Conservation (phyloP, 2,888 invertebrate genomes). For the Habrosyne pyritoides region DNA sequence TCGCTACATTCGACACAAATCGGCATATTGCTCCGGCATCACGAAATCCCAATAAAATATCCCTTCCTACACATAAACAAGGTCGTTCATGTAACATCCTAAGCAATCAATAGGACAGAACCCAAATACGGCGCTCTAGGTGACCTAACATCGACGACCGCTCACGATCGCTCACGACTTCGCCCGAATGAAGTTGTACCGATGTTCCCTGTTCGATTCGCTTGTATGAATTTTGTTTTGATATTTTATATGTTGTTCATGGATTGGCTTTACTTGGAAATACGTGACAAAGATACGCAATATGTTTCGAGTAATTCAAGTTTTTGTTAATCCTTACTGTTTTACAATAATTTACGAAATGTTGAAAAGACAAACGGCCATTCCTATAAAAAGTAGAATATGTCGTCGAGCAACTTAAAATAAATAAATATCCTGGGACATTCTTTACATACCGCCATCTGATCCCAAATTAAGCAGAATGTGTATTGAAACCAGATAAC, state of each 20-base stretch:
- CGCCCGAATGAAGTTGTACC: constrained; percentile 63
- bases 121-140: constrained; percentile 17
- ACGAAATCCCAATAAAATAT: constrained; percentile 70
- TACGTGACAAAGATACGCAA: too few species aligned
- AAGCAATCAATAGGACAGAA: constrained; percentile 38
- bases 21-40: constrained; percentile 56
- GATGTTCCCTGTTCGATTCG: constrained; percentile 38
- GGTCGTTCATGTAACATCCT: constrained; percentile 50
- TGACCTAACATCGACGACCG: constrained; percentile 29
- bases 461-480: too few species aligned
- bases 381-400: too few species aligned
- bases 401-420: too few species aligned
- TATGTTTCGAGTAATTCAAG: too few species aligned
- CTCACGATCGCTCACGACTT: constrained; percentile 59
- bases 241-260: background rate
- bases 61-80: constrained; percentile 60
- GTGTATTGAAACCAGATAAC: too few species aligned
- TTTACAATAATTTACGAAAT: too few species aligned
- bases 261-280: background rate
- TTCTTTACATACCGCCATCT: too few species aligned
- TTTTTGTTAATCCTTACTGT: too few species aligned
- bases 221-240: constrained; percentile 24
- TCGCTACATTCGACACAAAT: constrained; percentile 50
- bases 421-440: too few species aligned
- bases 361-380: too few species aligned